Conservation (phyloP, 1,140 invertebrate genomes). For the Papilio aristodemus region DNA sequence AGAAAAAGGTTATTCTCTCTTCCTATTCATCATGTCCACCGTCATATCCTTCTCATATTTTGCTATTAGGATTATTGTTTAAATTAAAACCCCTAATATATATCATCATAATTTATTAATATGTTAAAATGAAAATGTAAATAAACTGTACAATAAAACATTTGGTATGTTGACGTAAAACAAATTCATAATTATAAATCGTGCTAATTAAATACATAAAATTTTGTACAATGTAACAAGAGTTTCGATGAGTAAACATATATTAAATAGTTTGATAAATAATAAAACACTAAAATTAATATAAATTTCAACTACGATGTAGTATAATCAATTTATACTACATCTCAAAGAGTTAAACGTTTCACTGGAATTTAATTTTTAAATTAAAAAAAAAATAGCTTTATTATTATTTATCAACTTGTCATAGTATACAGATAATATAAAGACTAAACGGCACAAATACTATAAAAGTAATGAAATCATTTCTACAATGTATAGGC, state of each 20-base stretch:
- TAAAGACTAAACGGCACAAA: slow-evolving; percentile 23
- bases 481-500: slow-evolving; percentile 18
- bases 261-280: slow-evolving; percentile 6
- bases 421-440: slow-evolving; percentile 5
- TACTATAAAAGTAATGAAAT: slow-evolving; percentile 19
- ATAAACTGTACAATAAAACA: slow-evolving; percentile 34
- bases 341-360: not conserved
- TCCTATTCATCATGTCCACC: no score
- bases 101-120: slow-evolving; percentile 21
- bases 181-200: slow-evolving; percentile 10
- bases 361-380: slow-evolving; percentile 9
- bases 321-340: no score
- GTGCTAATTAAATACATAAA: slow-evolving; percentile 14
- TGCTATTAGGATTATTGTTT: no score
- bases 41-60: no score
- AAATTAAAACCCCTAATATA: not conserved
- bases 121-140: slow-evolving; percentile 21
- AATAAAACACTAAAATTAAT: not conserved
- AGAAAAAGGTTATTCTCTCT: no score
- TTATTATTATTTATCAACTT: slow-evolving; percentile 1
- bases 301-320: slow-evolving; percentile 5
- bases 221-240: slow-evolving; percentile 24
- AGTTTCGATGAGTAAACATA: not conserved
- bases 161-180: slow-evolving; percentile 25
- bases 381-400: not conserved